Conservation (phyloP, 2,113 vertebrate species). For the Indicator maculatus region DNA sequence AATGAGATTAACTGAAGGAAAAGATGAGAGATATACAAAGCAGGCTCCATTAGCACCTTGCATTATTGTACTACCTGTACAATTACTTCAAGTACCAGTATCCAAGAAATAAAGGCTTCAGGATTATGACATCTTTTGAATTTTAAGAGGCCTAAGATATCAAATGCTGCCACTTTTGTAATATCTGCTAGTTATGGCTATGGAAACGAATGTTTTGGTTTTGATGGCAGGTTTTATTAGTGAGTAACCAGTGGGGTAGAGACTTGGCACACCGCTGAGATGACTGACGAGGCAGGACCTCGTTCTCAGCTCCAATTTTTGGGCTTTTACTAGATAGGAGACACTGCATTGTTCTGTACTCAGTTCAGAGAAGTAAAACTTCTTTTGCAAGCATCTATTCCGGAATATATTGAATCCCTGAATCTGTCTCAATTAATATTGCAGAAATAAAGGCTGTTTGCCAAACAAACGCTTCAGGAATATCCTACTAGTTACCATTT, state of each 20-base stretch:
- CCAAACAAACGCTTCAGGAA: slow-evolving; percentile 2
- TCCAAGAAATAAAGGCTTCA: background rate
- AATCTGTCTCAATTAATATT: background rate
- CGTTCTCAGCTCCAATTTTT: background rate
- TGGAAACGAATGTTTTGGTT: background rate
- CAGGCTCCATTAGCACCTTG: background rate
- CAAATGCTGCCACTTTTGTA: background rate
- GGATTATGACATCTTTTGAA: background rate
- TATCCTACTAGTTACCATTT: background rate
- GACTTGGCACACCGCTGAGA: background rate
- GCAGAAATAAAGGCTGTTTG: background rate
- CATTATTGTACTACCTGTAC: background rate
- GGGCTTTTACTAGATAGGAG: background rate
- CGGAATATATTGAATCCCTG: background rate
- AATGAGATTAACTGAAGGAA: background rate
- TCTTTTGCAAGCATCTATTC: background rate
- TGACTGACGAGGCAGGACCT: background rate
- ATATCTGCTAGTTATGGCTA: background rate
- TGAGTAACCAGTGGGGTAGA: background rate
- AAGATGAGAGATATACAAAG: background rate
- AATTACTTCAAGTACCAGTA: background rate
- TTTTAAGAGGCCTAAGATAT: background rate
- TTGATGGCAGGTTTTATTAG: background rate
- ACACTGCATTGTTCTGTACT: background rate
- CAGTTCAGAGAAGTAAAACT: background rate